Percentiles rank a stretch among this genome's conserved stretches.
Evolutionary conservation across 2,888 invertebrate genomes (phyloP).

Genomic region (Geophilus truncorum): DNA sequence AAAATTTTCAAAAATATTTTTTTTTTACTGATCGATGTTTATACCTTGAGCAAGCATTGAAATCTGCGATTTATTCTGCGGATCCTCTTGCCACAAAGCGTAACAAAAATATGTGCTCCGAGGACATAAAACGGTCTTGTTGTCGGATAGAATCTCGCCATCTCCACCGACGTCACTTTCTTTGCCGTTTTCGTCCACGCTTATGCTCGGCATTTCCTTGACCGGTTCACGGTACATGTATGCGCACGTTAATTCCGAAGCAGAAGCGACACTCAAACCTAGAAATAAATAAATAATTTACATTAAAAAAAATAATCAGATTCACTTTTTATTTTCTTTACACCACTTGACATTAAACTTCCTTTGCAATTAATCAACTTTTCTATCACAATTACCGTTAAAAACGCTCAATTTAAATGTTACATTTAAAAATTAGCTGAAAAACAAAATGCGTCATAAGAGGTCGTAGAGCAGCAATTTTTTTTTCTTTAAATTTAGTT

Average conservation of each 20-base stretch:
- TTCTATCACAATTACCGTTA: background rate
- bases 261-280: background rate
- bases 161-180: constrained; percentile 1
- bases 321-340: background rate
- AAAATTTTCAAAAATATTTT: background rate
- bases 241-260: constrained; percentile 27
- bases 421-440: background rate
- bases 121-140: constrained; percentile 41
- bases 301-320: background rate
- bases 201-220: constrained; percentile 30
- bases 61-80: constrained; percentile 56
- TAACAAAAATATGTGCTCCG: constrained; percentile 60
- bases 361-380: background rate
- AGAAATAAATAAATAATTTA: constrained; percentile 7
- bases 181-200: background rate
- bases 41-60: constrained; percentile 65
- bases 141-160: constrained; percentile 33
- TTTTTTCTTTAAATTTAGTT: constrained; percentile 18
- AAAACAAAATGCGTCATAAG: background rate
- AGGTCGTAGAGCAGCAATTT: background rate
- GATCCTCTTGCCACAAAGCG: constrained; percentile 64
- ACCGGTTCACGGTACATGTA: constrained; percentile 31
- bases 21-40: background rate
- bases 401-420: background rate
- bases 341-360: background rate